Base-by-base conservation (phyloP, 2,113 vertebrate species). In the Epinephelus fuscoguttatus region DNA sequence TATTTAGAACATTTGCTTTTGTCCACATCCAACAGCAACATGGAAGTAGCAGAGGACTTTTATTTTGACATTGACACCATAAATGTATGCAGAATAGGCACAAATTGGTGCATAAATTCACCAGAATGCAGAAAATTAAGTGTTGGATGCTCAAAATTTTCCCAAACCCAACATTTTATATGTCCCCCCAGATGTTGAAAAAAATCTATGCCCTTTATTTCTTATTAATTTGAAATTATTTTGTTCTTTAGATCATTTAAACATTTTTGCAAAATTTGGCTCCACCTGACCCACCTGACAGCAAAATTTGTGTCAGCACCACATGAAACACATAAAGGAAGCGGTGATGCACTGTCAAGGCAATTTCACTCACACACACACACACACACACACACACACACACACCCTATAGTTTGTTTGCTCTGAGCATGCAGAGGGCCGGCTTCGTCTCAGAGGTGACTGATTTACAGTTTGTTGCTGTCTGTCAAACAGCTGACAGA, bases 391-490 rank as follows among this genome's bases (percentile, higher is more conserved):
- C 42, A 61, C 37, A 64, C 53, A 37, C 75, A 62, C 84, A 45
- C 75, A 49, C 45, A 33, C 40, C 71, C 83, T 62, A 27, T 50
- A 59, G 78, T 79, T 84, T 76, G 88, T 90, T 91, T 87, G 80
- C 70, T 70, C 63, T 71, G 74, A 79, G 76, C 62, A 30, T 60
- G 18, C 18, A 61, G 68, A 62, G 81, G 85, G 62, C 61, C 23
- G 57, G 73, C 52, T 70, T 64, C 1, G 11, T 45, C 80, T 88
- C 57, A 10, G 78, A 90, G 85, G 82, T 78, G 85, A 90, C 80
- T 92, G 90, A 92, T 92, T 93, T 92, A 94, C 90, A 92, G 88
- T 92, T 93, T 94, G 93, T 87, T 89, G 91, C 92, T 93, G 91
- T 93, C 91, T 91, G 87, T 94, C 94, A 93, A 94, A 70, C 84